Base-by-base conservation (phyloP, 2,888 invertebrate species). In the Eupithecia exiguata region DNA sequence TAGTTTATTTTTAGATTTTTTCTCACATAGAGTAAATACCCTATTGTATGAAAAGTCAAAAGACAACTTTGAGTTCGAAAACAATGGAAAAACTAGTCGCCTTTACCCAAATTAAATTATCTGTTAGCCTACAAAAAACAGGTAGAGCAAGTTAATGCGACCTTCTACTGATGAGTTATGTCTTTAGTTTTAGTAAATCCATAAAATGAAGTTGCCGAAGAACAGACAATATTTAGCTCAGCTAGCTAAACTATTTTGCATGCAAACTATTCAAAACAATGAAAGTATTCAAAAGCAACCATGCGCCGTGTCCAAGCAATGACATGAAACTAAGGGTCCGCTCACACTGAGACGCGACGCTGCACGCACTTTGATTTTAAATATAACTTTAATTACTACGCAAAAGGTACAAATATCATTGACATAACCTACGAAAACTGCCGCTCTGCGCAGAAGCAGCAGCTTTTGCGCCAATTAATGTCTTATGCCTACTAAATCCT, bases 261-360 rank as follows among this genome's bases (percentile, higher is more conserved):
- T 79, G 65, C 66, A 72, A 69, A 72, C 58, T 68, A 65, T 68
- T 30, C 68, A 49, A 73, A 79, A 80, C 79, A 80, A 76, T 81
- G 76, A 79, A 73, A 81, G 78, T 78, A 79, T 77, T 78, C 74
- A 82, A 73, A 71, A 77, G 75, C 74, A 79, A 79, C 78, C 78
- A 79, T 79, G 78, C 74, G 75, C 70, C 76, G 77, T 78, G 76
- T 82, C 76, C 80, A 78, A 71, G 73, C 73, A 79, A 85, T 83
- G 79, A 77, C 78, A 77, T 80, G 77, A 68, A 81, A 74, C 78
- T 78, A 81, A 79, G 30, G 30, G 30, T 30, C 30, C 4, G 30
- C 30, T 30, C 30, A 30, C 30, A 30, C 30, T 4, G 4, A 30
- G 30, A 30, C 1, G 30, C 4, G 2, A 30, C 30, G 1, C 30